Conservation (phyloP, 2,113 vertebrate genomes). For the Theristicus caerulescens region DNA sequence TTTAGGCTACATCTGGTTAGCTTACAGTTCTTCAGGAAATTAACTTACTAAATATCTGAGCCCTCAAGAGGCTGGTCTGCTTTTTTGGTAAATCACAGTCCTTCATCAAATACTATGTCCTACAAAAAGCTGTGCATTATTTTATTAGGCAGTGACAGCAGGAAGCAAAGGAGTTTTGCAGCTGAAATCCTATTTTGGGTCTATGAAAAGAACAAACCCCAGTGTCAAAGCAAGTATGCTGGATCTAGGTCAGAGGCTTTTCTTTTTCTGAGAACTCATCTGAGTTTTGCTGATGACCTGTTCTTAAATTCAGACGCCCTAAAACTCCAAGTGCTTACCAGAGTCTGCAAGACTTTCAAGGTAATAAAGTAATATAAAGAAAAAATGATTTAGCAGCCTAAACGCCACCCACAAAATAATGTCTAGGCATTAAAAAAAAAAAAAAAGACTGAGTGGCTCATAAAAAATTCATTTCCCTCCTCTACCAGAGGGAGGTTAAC, state of each 20-base stretch:
- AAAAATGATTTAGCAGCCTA: not conserved
- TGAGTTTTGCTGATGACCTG: not conserved
- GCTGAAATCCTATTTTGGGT: not conserved
- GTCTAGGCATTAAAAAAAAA: not conserved
- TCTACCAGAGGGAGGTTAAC: not conserved
- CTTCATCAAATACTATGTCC: not conserved
- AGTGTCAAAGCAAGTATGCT: not conserved
- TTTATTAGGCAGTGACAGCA: slow-evolving; percentile 7
- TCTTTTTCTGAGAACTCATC: not conserved
- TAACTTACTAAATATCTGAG: not conserved
- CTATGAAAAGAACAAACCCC: not conserved
- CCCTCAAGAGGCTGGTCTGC: not conserved
- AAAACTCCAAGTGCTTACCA: not conserved
- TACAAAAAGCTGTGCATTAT: not conserved
- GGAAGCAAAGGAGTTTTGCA: slow-evolving; percentile 1
- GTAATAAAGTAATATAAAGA: not conserved
- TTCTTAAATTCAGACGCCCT: not conserved
- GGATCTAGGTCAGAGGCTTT: slow-evolving; percentile 16
- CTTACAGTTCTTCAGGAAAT: not conserved
- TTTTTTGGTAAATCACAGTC: not conserved
- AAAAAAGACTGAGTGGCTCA: not conserved
- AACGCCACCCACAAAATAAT: not conserved
- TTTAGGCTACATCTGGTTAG: not conserved
- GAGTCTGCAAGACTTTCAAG: not conserved
- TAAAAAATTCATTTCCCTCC: not conserved